A percentile compares a stretch with the other conserved stretches of the same genome.
Conservation (phyloP, 1,140 invertebrate species). For the Holcopasites calliopsidis region DNA sequence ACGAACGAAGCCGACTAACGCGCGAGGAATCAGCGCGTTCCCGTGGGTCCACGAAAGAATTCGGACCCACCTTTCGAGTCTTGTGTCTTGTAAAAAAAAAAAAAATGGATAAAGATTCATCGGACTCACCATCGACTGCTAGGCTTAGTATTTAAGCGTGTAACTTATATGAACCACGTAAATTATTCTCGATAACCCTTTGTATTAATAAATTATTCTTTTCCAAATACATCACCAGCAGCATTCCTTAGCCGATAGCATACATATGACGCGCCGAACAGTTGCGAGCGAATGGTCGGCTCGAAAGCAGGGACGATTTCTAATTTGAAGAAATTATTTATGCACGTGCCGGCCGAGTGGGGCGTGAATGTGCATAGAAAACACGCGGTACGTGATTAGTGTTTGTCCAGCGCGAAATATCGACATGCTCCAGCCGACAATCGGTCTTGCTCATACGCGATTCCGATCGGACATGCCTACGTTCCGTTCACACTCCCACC, state of each 20-base stretch:
- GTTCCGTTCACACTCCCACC: constrained; percentile 52
- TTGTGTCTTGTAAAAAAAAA: constrained; percentile 24
- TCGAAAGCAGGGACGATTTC: constrained; percentile 40
- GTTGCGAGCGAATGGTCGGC: not conserved
- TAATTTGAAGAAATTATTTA: constrained; percentile 44
- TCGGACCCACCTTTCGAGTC: constrained; percentile 43
- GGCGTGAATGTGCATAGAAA: constrained; percentile 46
- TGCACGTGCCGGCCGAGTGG: not conserved
- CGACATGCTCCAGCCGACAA: constrained; percentile 29
- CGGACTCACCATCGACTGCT: constrained; percentile 66
- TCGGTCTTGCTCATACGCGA: constrained; percentile 56
- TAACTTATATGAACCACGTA: constrained; percentile 70
- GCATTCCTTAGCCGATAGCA: too few species aligned
- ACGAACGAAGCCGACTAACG: constrained; percentile 41
- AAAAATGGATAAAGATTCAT: too few species aligned
- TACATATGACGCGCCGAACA: too few species aligned
- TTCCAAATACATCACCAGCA: not conserved
- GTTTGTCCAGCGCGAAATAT: constrained; percentile 37
- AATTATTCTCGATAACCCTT: constrained; percentile 54
- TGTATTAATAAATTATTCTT: constrained; percentile 72
- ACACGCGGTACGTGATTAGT: constrained; percentile 49
- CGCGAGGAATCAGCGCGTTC: too few species aligned
- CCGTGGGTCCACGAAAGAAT: not conserved
- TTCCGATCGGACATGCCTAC: constrained; percentile 60
- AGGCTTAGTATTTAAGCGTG: constrained; percentile 72